Evolutionary conservation across 2,888 invertebrate genomes (phyloP).

Genomic region (Cryptus armator): DNA sequence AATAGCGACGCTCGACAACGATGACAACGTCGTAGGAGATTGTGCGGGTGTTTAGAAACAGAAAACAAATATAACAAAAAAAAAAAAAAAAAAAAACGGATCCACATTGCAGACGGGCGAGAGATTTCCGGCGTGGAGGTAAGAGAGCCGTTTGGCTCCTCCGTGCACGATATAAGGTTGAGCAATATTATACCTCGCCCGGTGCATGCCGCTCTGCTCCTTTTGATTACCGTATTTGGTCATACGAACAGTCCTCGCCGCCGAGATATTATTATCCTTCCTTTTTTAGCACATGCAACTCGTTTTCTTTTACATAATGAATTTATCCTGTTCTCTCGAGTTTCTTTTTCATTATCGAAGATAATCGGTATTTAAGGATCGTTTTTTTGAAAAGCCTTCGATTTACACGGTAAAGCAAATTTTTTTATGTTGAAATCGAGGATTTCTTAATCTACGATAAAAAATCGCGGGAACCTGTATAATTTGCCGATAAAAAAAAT

Average conservation of each 20-base stretch:
- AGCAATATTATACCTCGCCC: conserved; percentile 42
- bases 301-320: background rate
- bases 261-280: conserved; percentile 40
- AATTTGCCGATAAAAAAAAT: background rate
- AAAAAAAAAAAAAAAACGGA: conserved; percentile 7
- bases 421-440: background rate
- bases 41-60: conserved; percentile 29
- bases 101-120: conserved; percentile 8
- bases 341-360: background rate
- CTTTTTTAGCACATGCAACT: background rate
- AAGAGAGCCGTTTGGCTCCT: conserved; percentile 30
- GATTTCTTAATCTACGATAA: background rate
- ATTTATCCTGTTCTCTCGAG: background rate
- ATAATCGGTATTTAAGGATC: background rate
- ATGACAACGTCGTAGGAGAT: background rate
- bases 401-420: background rate
- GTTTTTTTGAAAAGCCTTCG: background rate
- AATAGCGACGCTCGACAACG: conserved; percentile 28
- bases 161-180: conserved; percentile 46
- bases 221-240: conserved; percentile 61
- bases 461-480: background rate
- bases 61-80: background rate
- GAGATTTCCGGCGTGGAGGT: conserved; percentile 55
- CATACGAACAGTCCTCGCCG: conserved; percentile 43
- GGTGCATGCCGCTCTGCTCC: conserved; percentile 53